Evolutionary conservation across 2,113 vertebrate species (phyloP).

Genomic region (Myotis davidii): DNA sequence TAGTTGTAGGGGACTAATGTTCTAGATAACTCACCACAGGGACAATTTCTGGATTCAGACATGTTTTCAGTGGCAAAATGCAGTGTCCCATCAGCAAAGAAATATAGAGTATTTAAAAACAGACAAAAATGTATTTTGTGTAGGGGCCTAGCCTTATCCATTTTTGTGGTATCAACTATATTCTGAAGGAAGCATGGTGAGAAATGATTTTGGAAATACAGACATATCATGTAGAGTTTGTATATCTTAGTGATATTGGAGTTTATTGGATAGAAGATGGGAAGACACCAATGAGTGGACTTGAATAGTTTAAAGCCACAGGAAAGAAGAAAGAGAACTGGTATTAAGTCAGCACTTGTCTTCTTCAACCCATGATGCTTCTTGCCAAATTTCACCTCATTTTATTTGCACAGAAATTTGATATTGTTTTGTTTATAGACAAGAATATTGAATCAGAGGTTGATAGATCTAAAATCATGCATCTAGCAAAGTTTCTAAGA

Average conservation of each 20-base stretch:
- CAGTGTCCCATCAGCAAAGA: neutral
- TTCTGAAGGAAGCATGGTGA: neutral
- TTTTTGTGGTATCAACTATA: neutral
- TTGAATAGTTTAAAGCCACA: neutral
- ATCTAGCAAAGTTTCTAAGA: neutral
- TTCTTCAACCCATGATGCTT: neutral
- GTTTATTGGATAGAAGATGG: neutral
- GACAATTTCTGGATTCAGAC: neutral
- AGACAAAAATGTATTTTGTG: neutral
- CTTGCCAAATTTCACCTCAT: neutral
- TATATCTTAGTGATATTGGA: neutral
- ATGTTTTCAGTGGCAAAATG: constrained; percentile 5
- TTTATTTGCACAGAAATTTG: neutral
- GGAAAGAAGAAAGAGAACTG: neutral
- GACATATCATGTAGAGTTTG: neutral
- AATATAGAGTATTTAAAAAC: neutral
- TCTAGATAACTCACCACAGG: neutral
- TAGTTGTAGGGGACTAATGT: neutral
- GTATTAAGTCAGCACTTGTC: neutral
- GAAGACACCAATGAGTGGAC: neutral
- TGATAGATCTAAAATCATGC: neutral
- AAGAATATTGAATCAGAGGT: neutral
- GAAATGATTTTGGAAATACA: neutral
- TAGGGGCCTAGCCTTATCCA: neutral
- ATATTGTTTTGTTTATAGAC: neutral